phyloP scores from a whole-genome alignment of 2,888 invertebrate species.

The Drosophila suboccidentalis region DNA sequence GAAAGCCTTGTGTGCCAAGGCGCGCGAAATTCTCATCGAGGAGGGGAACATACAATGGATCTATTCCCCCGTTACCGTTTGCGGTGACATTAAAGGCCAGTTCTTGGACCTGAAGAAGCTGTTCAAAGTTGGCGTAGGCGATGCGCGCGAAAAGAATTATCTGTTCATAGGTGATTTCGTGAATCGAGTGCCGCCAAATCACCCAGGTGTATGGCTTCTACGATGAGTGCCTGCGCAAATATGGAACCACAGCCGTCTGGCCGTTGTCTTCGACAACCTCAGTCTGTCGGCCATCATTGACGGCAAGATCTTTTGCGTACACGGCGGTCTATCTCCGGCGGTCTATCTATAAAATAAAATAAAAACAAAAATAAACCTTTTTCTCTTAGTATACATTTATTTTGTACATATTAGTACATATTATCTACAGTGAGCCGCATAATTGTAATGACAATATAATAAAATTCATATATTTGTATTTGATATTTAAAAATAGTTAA shows the following conservation, averaged over 20 bases:
- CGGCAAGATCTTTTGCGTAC: slow-evolving; percentile 99
- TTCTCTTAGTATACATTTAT: no score
- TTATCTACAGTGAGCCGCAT: no score
- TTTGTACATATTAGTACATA: no score
- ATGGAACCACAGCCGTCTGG: slow-evolving; percentile 99
- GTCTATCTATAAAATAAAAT: background rate
- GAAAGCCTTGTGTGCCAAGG: slow-evolving; percentile 99
- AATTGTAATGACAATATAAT: no score
- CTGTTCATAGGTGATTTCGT: slow-evolving; percentile 99
- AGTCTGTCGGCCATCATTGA: slow-evolving; percentile 98
- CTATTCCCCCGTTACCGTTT: slow-evolving; percentile 99
- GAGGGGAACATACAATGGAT: slow-evolving; percentile 99
- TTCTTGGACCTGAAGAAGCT: slow-evolving; percentile 99
- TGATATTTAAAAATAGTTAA: background rate
- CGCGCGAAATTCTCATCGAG: slow-evolving; percentile 99
- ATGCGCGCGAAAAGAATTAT: slow-evolving; percentile 99
- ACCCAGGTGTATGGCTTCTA: slow-evolving; percentile 99
- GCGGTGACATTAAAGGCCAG: slow-evolving; percentile 99
- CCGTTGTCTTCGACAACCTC: slow-evolving; percentile 99
- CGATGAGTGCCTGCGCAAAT: slow-evolving; percentile 99
- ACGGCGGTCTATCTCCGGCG: slow-evolving; percentile 98
- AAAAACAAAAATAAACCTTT: background rate
- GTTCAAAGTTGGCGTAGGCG: slow-evolving; percentile 99
- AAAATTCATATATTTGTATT: background rate
- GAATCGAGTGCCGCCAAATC: slow-evolving; percentile 97